Evolutionary conservation across 2,888 invertebrate genomes (phyloP).

Genomic region (Lycaena phlaeas): DNA sequence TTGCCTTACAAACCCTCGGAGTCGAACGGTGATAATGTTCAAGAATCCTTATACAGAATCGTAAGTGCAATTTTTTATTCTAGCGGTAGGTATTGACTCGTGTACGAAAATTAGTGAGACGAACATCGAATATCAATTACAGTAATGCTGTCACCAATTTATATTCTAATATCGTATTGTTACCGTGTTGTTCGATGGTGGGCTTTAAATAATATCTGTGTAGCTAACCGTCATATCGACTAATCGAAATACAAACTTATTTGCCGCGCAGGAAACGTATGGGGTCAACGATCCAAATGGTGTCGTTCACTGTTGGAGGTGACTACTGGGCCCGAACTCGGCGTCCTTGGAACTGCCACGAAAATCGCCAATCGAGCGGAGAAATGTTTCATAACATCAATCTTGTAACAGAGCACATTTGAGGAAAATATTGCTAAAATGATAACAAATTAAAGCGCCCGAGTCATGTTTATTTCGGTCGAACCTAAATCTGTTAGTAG

Average conservation of each 20-base stretch:
- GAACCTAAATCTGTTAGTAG: neutral
- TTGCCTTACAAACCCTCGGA: neutral
- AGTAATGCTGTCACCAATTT: slow-evolving; percentile 16
- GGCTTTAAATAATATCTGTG: slow-evolving; percentile 8
- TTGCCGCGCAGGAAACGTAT: slow-evolving; percentile 53
- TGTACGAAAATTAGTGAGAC: slow-evolving; percentile 5
- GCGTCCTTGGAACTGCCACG: slow-evolving; percentile 61
- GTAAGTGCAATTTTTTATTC: no score
- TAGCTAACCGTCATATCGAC: slow-evolving; percentile 31
- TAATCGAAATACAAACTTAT: slow-evolving; percentile 41
- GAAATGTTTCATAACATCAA: slow-evolving; percentile 14
- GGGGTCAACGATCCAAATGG: slow-evolving; percentile 64
- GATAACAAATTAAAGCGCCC: neutral
- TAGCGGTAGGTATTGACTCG: slow-evolving; percentile 4
- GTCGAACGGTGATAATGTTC: neutral
- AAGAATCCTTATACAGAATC: neutral
- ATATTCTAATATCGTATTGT: slow-evolving; percentile 38
- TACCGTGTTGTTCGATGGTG: slow-evolving; percentile 25
- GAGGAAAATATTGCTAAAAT: neutral
- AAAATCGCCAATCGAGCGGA: slow-evolving; percentile 55
- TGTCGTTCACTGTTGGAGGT: slow-evolving; percentile 63
- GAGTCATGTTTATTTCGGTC: neutral
- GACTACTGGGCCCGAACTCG: slow-evolving; percentile 63
- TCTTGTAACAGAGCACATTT: neutral
- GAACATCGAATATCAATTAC: slow-evolving; percentile 5